phyloP scores from a whole-genome alignment of 1,140 invertebrate genomes.

The Zaprionus gabonicus region DNA sequence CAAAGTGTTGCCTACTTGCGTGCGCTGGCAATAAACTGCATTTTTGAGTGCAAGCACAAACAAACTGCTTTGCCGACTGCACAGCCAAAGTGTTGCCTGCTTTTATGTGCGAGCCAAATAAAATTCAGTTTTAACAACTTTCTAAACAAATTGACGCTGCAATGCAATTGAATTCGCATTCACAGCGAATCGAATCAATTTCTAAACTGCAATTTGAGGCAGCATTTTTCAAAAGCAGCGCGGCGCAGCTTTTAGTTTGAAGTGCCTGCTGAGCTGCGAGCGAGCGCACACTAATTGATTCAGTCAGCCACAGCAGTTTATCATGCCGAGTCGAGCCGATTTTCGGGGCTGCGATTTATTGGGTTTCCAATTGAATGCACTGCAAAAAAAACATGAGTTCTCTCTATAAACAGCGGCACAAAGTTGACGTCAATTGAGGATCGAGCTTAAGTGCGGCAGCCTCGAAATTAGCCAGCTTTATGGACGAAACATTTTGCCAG shows the following conservation, averaged over 20 bases:
- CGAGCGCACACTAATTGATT: slow-evolving; percentile 65
- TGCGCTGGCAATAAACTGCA: slow-evolving; percentile 34
- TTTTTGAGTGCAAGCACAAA: slow-evolving; percentile 12
- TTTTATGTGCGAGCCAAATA: background rate
- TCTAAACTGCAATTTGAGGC: slow-evolving; percentile 18
- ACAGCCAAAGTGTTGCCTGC: slow-evolving; percentile 4
- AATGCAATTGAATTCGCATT: background rate
- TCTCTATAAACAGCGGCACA: slow-evolving; percentile 2
- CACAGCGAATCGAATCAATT: background rate
- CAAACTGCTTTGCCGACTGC: no score
- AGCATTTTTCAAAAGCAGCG: slow-evolving; percentile 49
- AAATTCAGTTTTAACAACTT: background rate
- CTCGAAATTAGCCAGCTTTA: slow-evolving; percentile 47
- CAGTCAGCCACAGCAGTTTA: slow-evolving; percentile 35
- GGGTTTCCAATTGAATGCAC: slow-evolving; percentile 18
- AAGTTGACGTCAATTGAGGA: slow-evolving; percentile 33
- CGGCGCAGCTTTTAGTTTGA: slow-evolving; percentile 47
- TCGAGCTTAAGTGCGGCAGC: background rate
- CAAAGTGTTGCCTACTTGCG: slow-evolving; percentile 51
- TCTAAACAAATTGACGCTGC: background rate
- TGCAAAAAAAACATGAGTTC: background rate
- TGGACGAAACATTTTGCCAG: slow-evolving; percentile 60
- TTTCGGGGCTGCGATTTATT: background rate
- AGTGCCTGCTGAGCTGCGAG: slow-evolving; percentile 34
- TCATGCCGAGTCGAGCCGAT: slow-evolving; percentile 6